phyloP scores from a whole-genome alignment of 2,113 vertebrate species.

The Phrynosoma platyrhinos region DNA sequence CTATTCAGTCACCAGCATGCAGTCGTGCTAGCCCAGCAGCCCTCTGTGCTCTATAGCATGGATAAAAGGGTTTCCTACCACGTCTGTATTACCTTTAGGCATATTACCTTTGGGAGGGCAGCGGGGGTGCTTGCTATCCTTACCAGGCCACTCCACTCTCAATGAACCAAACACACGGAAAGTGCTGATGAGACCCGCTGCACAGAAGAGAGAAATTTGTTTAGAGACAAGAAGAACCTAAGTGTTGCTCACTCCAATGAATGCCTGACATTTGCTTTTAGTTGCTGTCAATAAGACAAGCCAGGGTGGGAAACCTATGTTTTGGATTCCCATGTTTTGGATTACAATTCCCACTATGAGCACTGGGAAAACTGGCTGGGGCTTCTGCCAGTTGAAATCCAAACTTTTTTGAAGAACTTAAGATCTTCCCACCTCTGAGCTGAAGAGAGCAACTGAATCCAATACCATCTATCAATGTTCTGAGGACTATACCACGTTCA shows the following conservation, averaged over 20 bases:
- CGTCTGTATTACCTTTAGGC: conserved; percentile 95
- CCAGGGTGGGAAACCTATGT: no score
- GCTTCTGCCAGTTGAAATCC: neutral
- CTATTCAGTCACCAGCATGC: conserved; percentile 76
- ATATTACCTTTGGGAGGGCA: conserved; percentile 99
- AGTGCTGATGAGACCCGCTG: conserved; percentile 95
- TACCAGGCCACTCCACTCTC: conserved; percentile 99
- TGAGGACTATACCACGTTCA: neutral
- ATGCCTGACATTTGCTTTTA: no score
- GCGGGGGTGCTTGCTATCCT: conserved; percentile 99
- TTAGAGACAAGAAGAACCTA: neutral
- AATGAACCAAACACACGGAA: conserved; percentile 97
- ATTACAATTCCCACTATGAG: neutral
- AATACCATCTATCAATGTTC: neutral
- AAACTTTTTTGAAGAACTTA: no score
- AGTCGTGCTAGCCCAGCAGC: conserved; percentile 71
- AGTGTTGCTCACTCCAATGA: no score
- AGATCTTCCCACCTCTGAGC: neutral
- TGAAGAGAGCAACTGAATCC: neutral
- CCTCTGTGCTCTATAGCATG: conserved; percentile 74
- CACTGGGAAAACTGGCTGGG: no score
- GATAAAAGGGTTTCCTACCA: conserved; percentile 88
- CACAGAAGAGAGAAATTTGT: neutral
- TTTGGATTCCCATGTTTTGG: no score
- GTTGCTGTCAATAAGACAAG: no score